Conservation (phyloP, 2,797 vertebrate genomes). For the Trichosurus vulpecula region DNA sequence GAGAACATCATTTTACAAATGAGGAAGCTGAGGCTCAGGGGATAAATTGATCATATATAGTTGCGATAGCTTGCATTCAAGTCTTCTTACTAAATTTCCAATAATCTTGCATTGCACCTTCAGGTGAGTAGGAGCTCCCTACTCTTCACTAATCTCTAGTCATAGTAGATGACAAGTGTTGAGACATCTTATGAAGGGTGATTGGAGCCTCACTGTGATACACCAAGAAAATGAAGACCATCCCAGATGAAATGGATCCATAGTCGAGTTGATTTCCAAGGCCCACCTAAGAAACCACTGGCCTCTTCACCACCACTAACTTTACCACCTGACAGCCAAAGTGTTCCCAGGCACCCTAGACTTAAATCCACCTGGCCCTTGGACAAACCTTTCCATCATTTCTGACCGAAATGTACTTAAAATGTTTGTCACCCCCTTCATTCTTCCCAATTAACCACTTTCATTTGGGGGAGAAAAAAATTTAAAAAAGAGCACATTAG, state of each 20-base stretch:
- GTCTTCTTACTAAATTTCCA: no score
- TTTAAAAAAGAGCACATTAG: neutral
- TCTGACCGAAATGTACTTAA: neutral
- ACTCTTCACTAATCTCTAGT: no score
- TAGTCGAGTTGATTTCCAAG: conserved; percentile 36
- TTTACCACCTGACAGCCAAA: neutral
- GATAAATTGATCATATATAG: no score
- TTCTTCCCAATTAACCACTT: neutral
- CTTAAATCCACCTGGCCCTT: neutral
- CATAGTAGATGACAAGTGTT: no score
- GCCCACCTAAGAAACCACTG: neutral
- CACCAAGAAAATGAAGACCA: rapidly evolving
- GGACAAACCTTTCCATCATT: neutral
- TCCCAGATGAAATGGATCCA: neutral
- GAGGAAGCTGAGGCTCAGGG: no score
- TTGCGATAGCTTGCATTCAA: no score
- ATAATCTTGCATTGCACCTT: no score
- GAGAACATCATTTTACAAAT: neutral
- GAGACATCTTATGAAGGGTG: neutral
- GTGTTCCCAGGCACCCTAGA: conserved; percentile 51
- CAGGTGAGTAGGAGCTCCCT: no score
- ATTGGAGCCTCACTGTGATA: neutral
- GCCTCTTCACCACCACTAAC: no score
- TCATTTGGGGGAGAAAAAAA: neutral
- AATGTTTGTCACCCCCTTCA: neutral